A percentile compares a stretch with the other conserved stretches of the same genome.
Conservation (phyloP, 2,797 vertebrate genomes). For the Meda fulgida region DNA sequence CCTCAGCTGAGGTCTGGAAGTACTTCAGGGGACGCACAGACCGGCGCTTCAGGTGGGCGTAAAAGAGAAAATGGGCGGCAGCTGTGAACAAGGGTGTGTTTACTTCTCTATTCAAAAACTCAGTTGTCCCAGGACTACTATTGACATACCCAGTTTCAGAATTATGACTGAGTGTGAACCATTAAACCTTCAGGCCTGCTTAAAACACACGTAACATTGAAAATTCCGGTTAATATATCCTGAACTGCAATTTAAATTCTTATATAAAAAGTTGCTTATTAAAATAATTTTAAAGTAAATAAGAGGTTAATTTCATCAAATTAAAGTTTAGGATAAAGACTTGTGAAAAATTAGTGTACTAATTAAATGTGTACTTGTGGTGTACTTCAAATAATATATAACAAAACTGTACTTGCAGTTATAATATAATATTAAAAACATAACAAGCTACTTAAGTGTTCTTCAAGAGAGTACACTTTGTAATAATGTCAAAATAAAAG, state of each 20-base stretch:
- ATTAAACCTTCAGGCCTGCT: not conserved
- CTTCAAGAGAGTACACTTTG: not conserved
- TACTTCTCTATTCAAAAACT: constrained; percentile 29
- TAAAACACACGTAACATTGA: not conserved
- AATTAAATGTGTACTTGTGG: not conserved
- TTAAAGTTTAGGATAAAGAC: not conserved
- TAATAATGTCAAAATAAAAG: not conserved
- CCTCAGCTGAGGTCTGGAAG: constrained; percentile 74
- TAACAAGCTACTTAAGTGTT: not conserved
- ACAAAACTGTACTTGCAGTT: not conserved
- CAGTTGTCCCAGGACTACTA: not conserved
- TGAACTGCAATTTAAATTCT: not conserved
- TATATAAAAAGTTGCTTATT: not conserved
- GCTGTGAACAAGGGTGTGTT: constrained; percentile 55
- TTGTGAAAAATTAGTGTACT: too few relatives aligned
- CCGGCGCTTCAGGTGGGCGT: constrained; percentile 63
- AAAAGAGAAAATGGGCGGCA: constrained; percentile 55
- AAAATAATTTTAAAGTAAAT: not conserved
- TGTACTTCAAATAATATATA: not conserved
- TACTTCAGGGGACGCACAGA: constrained; percentile 69
- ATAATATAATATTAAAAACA: not conserved
- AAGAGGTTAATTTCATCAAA: not conserved
- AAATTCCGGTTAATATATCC: not conserved
- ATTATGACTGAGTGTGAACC: not conserved
- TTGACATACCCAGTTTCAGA: not conserved